A percentile compares a stretch with the other conserved stretches of the same genome.
These are phyloP conservation scores for Agrotis segetum DNA, from an alignment of 2,888 invertebrate species.

Conservation along the genomic window DNA sequence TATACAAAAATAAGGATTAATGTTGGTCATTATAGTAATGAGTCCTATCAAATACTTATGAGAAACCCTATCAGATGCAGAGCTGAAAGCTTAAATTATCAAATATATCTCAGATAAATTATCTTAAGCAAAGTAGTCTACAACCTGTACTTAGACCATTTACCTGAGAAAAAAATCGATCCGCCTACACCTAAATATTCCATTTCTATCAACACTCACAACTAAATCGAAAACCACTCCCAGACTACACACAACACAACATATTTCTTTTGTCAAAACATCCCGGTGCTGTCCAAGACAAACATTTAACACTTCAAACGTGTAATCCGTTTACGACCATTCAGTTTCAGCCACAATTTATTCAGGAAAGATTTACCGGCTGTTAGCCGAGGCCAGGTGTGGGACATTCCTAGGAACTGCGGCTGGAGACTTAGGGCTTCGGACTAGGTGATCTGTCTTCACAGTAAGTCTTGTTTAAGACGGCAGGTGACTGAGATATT, in stretches of 20 bases:
- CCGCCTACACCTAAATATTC: neutral
- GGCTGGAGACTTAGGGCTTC: slow-evolving; percentile 33
- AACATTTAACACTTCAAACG: slow-evolving; percentile 57
- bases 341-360: slow-evolving; percentile 50
- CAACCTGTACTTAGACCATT: too few species aligned
- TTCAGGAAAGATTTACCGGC: slow-evolving; percentile 55
- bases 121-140: too few species aligned
- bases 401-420: slow-evolving; percentile 57
- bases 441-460: slow-evolving; percentile 58
- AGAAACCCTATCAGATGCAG: too few species aligned
- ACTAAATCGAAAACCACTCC: neutral
- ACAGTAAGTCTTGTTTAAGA: slow-evolving; percentile 72
- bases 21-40: too few species aligned
- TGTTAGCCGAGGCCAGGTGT: slow-evolving; percentile 60
- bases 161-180: neutral
- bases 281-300: slow-evolving; percentile 36
- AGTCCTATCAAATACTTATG: too few species aligned
- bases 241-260: slow-evolving; percentile 11
- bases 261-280: slow-evolving; percentile 58
- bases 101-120: too few species aligned
- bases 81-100: too few species aligned
- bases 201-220: neutral
- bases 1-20: too few species aligned
- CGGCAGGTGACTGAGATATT: slow-evolving; percentile 64
- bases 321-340: slow-evolving; percentile 56